A percentile compares a stretch with the other conserved stretches of the same genome.
Conservation (phyloP, 2,113 vertebrate genomes). For the Paracanthobrama guichenoti region DNA sequence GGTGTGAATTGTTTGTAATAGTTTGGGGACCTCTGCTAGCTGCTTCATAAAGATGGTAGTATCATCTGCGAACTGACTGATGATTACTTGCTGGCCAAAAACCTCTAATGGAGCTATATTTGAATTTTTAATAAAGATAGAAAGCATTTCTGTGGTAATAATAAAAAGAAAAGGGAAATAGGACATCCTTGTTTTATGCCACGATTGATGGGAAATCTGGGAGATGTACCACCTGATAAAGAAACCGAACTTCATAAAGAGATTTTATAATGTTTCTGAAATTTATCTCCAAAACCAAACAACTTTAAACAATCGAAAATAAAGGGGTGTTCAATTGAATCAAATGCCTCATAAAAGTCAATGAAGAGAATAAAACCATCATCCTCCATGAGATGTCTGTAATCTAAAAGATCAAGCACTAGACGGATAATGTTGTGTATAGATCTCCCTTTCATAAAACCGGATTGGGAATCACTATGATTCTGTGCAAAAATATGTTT, state of each 20-base stretch:
- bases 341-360: neutral
- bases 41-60: neutral
- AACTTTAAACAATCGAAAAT: neutral
- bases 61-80: neutral
- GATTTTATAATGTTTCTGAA: neutral
- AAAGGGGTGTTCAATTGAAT: neutral
- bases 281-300: neutral
- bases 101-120: neutral
- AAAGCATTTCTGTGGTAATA: neutral
- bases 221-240: neutral
- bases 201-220: neutral
- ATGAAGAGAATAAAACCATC: neutral
- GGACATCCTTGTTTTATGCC: neutral
- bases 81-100: neutral
- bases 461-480: slow-evolving; percentile 7
- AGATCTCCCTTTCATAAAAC: neutral
- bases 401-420: slow-evolving; percentile 3
- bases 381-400: neutral
- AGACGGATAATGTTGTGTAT: slow-evolving; percentile 14
- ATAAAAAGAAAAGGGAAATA: neutral
- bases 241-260: neutral
- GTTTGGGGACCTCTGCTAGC: neutral
- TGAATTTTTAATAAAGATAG: neutral
- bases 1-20: neutral
- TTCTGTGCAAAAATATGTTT: neutral